These are phyloP conservation scores for Geopemphigus sp. DNA, from an alignment of 1,140 invertebrate genomes.

Conservation along the genomic window DNA sequence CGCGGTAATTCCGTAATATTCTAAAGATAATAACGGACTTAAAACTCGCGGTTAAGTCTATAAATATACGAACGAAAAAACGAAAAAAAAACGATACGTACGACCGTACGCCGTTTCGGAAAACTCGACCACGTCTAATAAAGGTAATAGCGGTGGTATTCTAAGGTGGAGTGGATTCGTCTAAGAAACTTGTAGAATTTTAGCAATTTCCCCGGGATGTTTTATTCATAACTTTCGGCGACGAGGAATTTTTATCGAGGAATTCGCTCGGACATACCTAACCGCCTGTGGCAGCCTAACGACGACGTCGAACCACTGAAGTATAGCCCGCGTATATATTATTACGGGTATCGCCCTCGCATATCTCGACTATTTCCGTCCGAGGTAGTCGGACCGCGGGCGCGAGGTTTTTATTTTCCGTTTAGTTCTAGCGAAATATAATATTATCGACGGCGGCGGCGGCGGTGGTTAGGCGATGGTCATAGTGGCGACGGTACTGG, in stretches of 20 bases:
- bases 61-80: too few relatives aligned
- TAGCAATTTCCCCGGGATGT: neutral
- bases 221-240: slow-evolving; percentile 2
- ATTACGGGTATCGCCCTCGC: neutral
- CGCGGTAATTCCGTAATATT: too few relatives aligned
- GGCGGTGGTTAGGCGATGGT: too few relatives aligned
- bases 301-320: neutral
- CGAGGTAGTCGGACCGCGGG: neutral
- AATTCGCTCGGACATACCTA: slow-evolving; percentile 2
- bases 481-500: too few relatives aligned
- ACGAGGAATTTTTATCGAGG: neutral
- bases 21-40: too few relatives aligned
- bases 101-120: too few relatives aligned
- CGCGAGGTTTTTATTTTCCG: too few relatives aligned
- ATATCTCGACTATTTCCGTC: neutral
- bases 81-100: too few relatives aligned
- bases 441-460: neutral
- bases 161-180: neutral
- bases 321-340: neutral
- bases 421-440: neutral
- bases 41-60: too few relatives aligned
- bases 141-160: neutral
- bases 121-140: neutral
- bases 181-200: neutral
- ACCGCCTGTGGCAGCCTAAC: too few relatives aligned